Conservation (phyloP, 2,888 invertebrate species). For the Eudasyphora cyanicolor region DNA sequence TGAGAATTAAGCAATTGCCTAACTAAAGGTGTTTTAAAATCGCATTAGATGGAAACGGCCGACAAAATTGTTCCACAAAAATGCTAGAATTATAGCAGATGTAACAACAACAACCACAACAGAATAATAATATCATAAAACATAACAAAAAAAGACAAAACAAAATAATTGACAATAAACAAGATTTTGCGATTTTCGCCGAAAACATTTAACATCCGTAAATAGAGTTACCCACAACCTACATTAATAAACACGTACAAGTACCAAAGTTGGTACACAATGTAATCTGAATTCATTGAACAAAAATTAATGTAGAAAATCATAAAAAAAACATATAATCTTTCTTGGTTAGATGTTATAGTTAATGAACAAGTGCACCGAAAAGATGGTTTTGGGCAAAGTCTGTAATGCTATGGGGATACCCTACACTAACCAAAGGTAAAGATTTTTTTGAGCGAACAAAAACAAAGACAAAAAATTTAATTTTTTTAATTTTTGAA, state of each 20-base stretch:
- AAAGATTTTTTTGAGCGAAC: no score
- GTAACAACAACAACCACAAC: slow-evolving; percentile 18
- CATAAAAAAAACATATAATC: background rate
- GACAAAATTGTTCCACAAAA: background rate
- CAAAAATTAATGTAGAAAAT: background rate
- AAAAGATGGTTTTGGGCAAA: no score
- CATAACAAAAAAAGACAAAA: background rate
- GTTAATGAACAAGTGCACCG: background rate
- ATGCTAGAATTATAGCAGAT: background rate
- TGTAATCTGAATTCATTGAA: background rate
- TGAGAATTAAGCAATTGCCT: slow-evolving; percentile 17
- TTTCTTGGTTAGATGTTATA: background rate
- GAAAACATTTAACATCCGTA: slow-evolving; percentile 50
- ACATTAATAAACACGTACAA: no score
- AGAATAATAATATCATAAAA: background rate
- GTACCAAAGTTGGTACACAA: no score
- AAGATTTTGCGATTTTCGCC: slow-evolving; percentile 12
- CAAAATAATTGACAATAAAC: slow-evolving; percentile 11
- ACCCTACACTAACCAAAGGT: no score
- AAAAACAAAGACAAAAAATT: no score
- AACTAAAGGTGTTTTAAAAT: slow-evolving; percentile 45
- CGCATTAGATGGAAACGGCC: slow-evolving; percentile 43
- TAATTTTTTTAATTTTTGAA: no score
- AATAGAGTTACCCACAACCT: slow-evolving; percentile 15
- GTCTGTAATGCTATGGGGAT: background rate